Percentiles rank a stretch among this genome's conserved stretches.
Conservation (phyloP, 2,113 vertebrate genomes). For the Cyphomyrus discorhynchus region DNA sequence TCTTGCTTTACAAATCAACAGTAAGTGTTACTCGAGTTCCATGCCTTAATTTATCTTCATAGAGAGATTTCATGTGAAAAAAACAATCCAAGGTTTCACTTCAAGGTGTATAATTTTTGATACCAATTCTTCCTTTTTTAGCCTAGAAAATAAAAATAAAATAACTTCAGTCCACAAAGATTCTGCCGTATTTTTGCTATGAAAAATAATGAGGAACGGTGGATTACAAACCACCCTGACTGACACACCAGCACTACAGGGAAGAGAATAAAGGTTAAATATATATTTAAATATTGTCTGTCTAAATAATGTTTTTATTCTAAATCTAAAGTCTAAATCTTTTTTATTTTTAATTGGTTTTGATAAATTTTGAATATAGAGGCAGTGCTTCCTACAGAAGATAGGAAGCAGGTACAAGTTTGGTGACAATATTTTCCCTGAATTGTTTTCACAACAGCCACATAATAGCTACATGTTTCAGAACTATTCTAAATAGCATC, state of each 20-base stretch:
- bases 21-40: background rate
- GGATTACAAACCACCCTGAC: background rate
- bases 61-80: background rate
- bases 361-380: background rate
- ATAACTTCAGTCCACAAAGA: background rate
- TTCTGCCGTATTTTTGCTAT: background rate
- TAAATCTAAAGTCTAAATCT: too few relatives aligned
- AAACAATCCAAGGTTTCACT: background rate
- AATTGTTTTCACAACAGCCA: background rate
- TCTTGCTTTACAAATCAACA: background rate
- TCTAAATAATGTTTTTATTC: background rate
- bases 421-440: background rate
- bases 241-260: background rate
- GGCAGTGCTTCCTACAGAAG: background rate
- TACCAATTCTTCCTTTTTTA: background rate
- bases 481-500: background rate
- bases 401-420: too few relatives aligned
- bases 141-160: background rate
- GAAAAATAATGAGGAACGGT: background rate
- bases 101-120: background rate
- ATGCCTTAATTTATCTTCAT: background rate
- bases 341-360: too few relatives aligned
- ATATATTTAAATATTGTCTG: background rate
- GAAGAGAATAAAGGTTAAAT: background rate
- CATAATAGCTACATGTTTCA: background rate